Conservation (phyloP, 37 sponge, comb jelly and placozoan genomes). For the Spongilla lacustris region DNA sequence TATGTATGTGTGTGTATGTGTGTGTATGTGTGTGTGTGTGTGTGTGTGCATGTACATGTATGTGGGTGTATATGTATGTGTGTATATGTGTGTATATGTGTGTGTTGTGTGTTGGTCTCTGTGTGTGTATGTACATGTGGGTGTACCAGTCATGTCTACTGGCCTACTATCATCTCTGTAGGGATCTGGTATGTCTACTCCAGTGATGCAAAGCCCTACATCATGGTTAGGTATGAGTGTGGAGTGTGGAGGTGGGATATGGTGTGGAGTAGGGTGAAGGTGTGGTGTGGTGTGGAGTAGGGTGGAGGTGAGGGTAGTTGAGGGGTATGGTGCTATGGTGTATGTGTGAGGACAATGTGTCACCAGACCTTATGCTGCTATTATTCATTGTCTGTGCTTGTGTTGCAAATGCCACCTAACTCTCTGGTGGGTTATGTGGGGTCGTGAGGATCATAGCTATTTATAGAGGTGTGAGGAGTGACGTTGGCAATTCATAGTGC, state of each 20-base stretch:
- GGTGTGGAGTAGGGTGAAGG: no score
- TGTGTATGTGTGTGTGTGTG: background rate
- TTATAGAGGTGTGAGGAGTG: no score
- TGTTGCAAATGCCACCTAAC: background rate
- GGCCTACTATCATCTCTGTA: background rate
- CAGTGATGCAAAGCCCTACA: background rate
- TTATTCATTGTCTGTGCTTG: background rate
- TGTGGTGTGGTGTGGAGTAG: no score
- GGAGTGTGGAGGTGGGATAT: background rate
- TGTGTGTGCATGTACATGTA: background rate
- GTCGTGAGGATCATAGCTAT: no score
- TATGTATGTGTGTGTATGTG: no score
- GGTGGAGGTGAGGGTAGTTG: no score
- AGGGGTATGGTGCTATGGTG: no score
- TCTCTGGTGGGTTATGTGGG: background rate
- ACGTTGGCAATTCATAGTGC: no score
- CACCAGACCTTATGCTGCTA: no score
- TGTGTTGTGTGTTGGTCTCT: background rate
- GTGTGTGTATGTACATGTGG: no score
- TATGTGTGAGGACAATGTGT: no score
- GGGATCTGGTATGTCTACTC: background rate
- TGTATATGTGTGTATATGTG: background rate
- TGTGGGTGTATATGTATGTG: background rate
- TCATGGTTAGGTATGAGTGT: background rate
- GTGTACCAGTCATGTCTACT: no score